Evolutionary conservation across 2,888 invertebrate species (phyloP), one percentile per base, ranked within the genome.

Genomic region (Carpatolechia fugitivella): DNA sequence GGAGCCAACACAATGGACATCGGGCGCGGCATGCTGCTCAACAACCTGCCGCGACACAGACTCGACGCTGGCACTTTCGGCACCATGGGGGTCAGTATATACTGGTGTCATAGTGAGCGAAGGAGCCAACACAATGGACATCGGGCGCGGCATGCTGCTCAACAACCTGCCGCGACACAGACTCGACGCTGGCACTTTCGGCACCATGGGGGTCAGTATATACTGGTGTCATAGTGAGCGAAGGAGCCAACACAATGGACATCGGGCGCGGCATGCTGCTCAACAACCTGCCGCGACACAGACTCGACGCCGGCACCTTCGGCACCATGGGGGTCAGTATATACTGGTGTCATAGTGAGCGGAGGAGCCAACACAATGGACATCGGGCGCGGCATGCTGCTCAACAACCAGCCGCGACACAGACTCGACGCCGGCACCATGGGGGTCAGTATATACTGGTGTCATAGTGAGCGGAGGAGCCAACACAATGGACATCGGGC

Each of bases 1-100:
- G 99, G 99, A 18, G 98, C 99, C 31, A 99, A 99, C 82, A 99
- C 99, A 0, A 99, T 99, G 99, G 99, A 99, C 76, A 99, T 99
- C 74, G 98, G 99, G 0, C 92, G 99, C 46, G 94, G 97, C 0
- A 93, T 98, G 85, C 85, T 99, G 35, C 88, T 94, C n/a, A 98
- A 98, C 78, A 92, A 92, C 65, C 88, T 93, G 62, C 97, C 98
- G 0, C 90, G 98, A 41, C 98, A 97, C 74, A 92, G 98, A 57
- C 91, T 99, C 3, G 99, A 99, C 82, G 99, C 99, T 4, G 7
- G 35, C 35, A 35, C n/a, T n/a, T 35, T 35, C 35, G 35, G n/a
- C 35, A 35, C 35, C n/a, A 35, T 35, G n/a, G 35, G 7, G n/a
- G 35, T 35, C 61, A 78, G 87, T 75, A 36, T 10, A 11, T 6